Percentiles rank a stretch among this genome's conserved stretches.
Conservation (phyloP, 92 coral and sea anemone species). For the Hydrozoanthus gracilis region DNA sequence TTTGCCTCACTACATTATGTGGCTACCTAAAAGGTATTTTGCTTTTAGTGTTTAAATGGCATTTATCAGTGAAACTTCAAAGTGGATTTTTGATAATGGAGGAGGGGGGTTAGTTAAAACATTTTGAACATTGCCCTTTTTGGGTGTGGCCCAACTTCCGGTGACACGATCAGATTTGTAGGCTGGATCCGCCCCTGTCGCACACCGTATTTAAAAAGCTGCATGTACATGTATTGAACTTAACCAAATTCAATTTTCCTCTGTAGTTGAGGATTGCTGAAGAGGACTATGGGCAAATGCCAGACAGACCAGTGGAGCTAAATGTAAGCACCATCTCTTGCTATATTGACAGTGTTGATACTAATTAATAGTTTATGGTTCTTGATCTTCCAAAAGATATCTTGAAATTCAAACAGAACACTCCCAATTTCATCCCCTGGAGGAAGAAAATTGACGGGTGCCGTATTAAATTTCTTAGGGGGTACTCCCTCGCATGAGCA, state of each 20-base stretch:
- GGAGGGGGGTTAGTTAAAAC: no score
- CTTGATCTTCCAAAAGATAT: conserved; percentile 20
- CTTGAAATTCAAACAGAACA: conserved; percentile 17
- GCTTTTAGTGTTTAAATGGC: conserved; percentile 15
- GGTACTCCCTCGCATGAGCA: background rate
- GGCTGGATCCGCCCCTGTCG: no score
- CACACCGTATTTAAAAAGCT: background rate
- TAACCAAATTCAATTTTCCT: background rate
- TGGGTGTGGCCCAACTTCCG: no score
- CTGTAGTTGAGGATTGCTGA: conserved; percentile 9
- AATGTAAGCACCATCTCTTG: conserved; percentile 34
- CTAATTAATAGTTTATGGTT: conserved; percentile 1
- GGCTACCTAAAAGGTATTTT: conserved; percentile 7
- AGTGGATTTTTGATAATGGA: background rate
- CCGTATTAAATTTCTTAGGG: conserved; percentile 1
- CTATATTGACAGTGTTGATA: conserved; percentile 13
- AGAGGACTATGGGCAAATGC: conserved; percentile 14
- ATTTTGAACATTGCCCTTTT: no score
- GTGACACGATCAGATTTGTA: no score
- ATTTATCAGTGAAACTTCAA: conserved; percentile 27
- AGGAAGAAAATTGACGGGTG: conserved; percentile 8
- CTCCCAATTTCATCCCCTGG: conserved; percentile 20
- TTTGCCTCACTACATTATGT: conserved; percentile 17
- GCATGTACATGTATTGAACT: background rate
- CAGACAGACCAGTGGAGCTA: conserved; percentile 16